These are phyloP conservation scores for Melipona quadrifasciata DNA, from an alignment of 1,140 invertebrate genomes.

Conservation along the genomic window DNA sequence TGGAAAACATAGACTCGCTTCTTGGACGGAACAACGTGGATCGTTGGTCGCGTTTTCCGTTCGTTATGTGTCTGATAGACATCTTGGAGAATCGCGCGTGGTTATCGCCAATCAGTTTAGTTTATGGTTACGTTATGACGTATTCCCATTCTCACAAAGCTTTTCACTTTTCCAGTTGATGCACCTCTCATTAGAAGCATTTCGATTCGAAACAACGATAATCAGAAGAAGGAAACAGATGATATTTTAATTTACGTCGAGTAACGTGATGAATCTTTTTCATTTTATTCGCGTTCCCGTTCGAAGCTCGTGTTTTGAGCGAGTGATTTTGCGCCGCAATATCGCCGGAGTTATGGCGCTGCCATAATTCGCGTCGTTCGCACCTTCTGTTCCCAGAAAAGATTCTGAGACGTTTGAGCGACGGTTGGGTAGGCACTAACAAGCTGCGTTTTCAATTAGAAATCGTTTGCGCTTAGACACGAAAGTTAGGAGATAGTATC, in stretches of 20 bases:
- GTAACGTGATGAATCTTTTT: neutral
- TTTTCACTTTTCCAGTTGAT: neutral
- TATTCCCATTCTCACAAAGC: neutral
- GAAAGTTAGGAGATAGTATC: neutral
- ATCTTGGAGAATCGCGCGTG: neutral
- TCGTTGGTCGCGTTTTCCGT: conserved; percentile 14
- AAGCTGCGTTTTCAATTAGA: neutral
- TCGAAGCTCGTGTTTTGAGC: neutral
- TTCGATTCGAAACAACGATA: neutral
- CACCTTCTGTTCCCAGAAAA: conserved; percentile 20
- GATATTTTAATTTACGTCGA: neutral
- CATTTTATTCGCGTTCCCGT: too few relatives aligned
- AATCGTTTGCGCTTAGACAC: neutral
- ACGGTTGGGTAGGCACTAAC: neutral
- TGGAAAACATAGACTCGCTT: neutral
- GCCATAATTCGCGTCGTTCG: neutral
- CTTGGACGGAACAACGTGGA: neutral
- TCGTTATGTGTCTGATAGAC: conserved; percentile 19
- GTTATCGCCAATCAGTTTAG: conserved; percentile 1
- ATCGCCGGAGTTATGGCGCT: neutral
- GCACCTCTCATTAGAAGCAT: neutral
- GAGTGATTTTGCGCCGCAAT: neutral
- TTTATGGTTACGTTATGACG: neutral
- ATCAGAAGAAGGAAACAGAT: neutral
- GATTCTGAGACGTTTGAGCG: neutral